Evolutionary conservation across 2,113 vertebrate species (phyloP), one percentile per base, ranked within the genome.

Genomic region (Mormyrus lacerda): DNA sequence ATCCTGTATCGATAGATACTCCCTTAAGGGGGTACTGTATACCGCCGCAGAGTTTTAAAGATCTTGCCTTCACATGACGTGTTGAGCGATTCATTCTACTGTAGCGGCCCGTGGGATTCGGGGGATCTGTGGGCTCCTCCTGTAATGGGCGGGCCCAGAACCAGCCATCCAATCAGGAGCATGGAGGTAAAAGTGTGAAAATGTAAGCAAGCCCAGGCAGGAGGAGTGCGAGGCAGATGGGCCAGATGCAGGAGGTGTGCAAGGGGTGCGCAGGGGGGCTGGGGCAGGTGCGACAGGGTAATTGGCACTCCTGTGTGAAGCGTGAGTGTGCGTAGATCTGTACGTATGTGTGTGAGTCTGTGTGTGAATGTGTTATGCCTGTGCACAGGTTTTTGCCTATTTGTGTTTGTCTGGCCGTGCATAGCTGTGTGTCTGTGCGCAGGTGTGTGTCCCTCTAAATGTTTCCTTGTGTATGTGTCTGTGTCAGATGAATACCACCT

Each of bases 321-420:
- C 27, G 24, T 42, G 83, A 35, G 83, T 35, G 44, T 35, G 58
- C 10, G 48, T 24, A 24, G 10, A 19, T 84, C 42, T 83, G 42
- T 47, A 21, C 7, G 3, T 61, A 21, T 76, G 31, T 84, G 69
- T 79, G 44, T 69, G 88, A 85, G 88, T 84, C 42, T 89, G 51
- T 65, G 35, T 61, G 55, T 86, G 44, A 35, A 5, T 91, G 89
- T 89, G 50, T 94, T 92, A 88, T 92, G 92, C 93, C 93, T 93
- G 91, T 90, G 82, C 92, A 48, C 48, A 51, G 50, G 50, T 92
- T 69, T 91, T 90, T 50, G 61, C 17, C 42, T n/a, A 4, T 88
- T 58, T 89, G 50, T 89, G 83, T 27, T 7, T 51, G 31, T 51
- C 4, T 53, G n/a, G 2, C 24, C 8, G 2, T 31, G 79, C 42